Base-by-base conservation (phyloP, 2,888 invertebrate species). In the Idaea aversata region DNA sequence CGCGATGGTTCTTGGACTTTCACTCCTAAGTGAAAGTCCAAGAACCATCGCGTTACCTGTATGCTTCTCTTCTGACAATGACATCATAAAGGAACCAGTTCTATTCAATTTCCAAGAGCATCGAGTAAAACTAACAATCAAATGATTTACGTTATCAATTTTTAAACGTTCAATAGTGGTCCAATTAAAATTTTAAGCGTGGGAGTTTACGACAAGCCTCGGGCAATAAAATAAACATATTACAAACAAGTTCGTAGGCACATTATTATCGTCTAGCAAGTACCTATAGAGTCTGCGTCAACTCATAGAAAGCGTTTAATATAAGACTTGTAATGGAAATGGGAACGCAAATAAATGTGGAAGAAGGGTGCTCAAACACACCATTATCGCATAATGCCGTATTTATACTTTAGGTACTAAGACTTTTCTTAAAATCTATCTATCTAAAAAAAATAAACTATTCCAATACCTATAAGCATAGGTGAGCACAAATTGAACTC, bases 161-260 rank as follows among this genome's bases (percentile, higher is more conserved):
- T 47, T 47, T 47, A 47, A 47, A 47, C 13, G 47, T 47, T 47
- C 47, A 47, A 47, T 47, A 47, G 47, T 47, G 47, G 47, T 47
- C 47, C 47, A 47, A 47, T 47, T 47, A 47, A 47, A 47, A 47
- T 47, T 47, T 7, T 47, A 47, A 47, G 47, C 47, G 47, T 47
- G 47, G 47, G 47, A 47, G 47, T 47, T 47, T 47, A 47, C 47
- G 47, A 47, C 47, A 47, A 47, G 47, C 47, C 47, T 47, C 47
- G 47, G 47, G 47, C 47, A 47, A 47, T 47, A 47, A 47, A 47
- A 47, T 47, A 47, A 47, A 47, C 13, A 47, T 47, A 47, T 47
- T 47, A 47, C 47, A 36, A 10, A 10, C 36, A 7, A 36, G 36
- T 36, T 5, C 36, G 36, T 36, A 36, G 36, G 10, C 47, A 47